Base-by-base conservation (phyloP, 2,113 vertebrate genomes). In the Tachysurus vachellii region DNA sequence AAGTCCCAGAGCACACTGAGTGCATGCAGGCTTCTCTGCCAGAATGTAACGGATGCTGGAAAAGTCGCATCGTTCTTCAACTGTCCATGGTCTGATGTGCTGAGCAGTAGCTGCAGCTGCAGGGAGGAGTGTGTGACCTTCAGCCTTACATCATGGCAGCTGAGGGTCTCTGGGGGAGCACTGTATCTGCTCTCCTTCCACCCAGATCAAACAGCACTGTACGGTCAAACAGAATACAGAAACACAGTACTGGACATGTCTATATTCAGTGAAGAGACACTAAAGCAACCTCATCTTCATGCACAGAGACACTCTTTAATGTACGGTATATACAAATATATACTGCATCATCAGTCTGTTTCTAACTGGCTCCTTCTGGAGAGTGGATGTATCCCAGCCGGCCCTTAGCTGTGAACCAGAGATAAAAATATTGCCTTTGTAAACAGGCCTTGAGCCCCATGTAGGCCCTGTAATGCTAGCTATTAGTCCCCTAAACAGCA, bases 221-320 rank as follows among this genome's bases (percentile, higher is more conserved):
- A 86, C 36, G 16, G 90, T 93, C 91, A 94, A 93, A 93, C 90
- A 93, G 92, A 94, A 93, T 94, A 90, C 79, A 59, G 92, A 92
- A 94, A 90, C 88, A 88, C 79, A 82, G 86, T 85, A 71, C 80
- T 83, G 66, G 87, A 64, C 42, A 21, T 64, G 64, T 82, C 53
- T 79, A 36, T 70, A 47, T 85, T 82, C 83, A 75, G 64, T 6
- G 50, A 70, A 81, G 90, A 85, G 62, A 70, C 80, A 86, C 88
- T 42, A 66, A 87, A 84, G 56, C n/a, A n/a, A 73, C 73, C 47
- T 54, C 77, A 56, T 89, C 86, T 88, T 86, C 86, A 88, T 89
- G 83, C 85, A 85, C 79, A 71, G 66, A 83, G 76, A 71, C 84
- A 42, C 14, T 85, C 62, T 73, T 85, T 70, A 53, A 83, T 62